Evolutionary conservation across 2,113 vertebrate species (phyloP), one percentile per base, ranked within the genome.

Genomic region (Nycticorax nycticorax): DNA sequence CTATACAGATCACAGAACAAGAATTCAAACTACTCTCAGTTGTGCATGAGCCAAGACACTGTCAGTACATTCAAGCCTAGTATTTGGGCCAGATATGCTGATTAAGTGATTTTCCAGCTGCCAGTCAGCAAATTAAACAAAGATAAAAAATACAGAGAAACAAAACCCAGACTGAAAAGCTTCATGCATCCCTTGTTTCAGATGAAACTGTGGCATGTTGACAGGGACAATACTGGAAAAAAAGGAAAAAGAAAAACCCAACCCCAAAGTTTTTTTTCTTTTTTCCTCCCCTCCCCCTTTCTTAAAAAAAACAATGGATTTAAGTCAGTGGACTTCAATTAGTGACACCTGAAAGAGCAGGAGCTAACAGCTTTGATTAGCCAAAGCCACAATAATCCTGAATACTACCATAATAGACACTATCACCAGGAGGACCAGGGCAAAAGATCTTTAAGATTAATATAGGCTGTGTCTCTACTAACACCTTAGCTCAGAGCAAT

Each of bases 81-180:
- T 69, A 89, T 75, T 95, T 94, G 68, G 57, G 75, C 68, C 94
- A 95, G 78, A 96, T 96, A 85, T 86, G 84, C 88, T 94, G 94
- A 94, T 91, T 71, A 95, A 88, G 80, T 92, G 73, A 96, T 96
- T 96, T 92, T 53, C 75, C 52, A 96, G 71, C 60, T 91, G 91
- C 83, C 60, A 96, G 89, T 94, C 94, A 94, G 89, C 89, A 97
- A 96, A 95, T 93, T 92, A 94, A 92, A 95, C 84, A 92, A 96
- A 95, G 73, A 86, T 64, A 84, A 95, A 97, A 87, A 89, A 55
- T 69, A 91, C 2, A 1, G 73, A 45, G 73, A 88, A 95, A 55
- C 24, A 80, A 96, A 94, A 72, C 53, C 23, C 55, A 5, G 47
- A 63, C 45, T 71, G 71, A 85, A 93, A 96, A 88, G 77, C 41